Evolutionary conservation across 2,797 vertebrate genomes (phyloP).

Genomic region (Gastrophryne carolinensis): DNA sequence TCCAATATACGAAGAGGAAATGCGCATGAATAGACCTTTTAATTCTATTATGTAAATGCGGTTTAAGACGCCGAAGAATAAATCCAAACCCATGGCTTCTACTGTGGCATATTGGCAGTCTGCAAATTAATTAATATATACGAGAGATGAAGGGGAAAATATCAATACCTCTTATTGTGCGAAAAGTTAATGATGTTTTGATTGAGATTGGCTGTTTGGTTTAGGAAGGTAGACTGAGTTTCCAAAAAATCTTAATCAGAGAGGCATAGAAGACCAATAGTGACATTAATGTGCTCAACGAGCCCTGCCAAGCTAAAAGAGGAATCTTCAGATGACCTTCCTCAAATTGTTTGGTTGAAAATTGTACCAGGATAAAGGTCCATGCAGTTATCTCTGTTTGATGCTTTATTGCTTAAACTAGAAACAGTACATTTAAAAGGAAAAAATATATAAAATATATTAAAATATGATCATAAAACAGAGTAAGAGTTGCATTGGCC

Average conservation of each 20-base stretch:
- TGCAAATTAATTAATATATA: conserved; percentile 76
- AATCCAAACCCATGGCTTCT: conserved; percentile 73
- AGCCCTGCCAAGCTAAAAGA: neutral
- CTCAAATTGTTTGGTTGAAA: neutral
- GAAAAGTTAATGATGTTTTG: conserved; percentile 65
- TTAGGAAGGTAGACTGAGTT: conserved; percentile 15
- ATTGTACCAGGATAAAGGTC: neutral
- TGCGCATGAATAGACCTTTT: conserved; percentile 80
- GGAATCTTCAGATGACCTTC: neutral
- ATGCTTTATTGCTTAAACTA: too few relatives aligned
- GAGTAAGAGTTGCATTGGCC: too few relatives aligned
- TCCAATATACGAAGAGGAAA: conserved; percentile 85
- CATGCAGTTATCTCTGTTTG: neutral
- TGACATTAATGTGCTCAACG: conserved; percentile 35
- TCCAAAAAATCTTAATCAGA: neutral
- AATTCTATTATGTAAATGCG: conserved; percentile 94
- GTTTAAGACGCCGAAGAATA: conserved; percentile 75
- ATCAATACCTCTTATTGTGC: conserved; percentile 66
- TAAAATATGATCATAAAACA: too few relatives aligned
- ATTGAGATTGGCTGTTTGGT: conserved; percentile 49
- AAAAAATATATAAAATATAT: too few relatives aligned
- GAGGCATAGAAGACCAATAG: conserved; percentile 31
- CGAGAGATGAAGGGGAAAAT: conserved; percentile 65
- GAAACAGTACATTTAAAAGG: too few relatives aligned
- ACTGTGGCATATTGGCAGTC: conserved; percentile 69